Conservation (phyloP, 2,797 vertebrate species). For the Gobionotothen gibberifrons region DNA sequence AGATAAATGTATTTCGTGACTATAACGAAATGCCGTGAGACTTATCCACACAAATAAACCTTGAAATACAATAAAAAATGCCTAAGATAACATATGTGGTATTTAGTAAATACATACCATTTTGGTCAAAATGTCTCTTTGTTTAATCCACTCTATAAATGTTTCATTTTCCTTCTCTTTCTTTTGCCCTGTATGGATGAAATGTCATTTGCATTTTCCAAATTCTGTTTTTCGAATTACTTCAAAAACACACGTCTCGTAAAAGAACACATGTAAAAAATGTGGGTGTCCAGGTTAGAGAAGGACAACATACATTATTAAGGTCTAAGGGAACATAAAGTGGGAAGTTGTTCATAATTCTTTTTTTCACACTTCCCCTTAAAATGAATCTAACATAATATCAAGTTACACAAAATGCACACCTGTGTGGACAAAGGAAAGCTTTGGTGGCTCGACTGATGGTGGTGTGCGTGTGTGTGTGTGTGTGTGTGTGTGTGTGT, state of each 20-base stretch:
- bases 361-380: slow-evolving; percentile 14
- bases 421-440: slow-evolving; percentile 33
- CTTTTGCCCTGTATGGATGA: background rate
- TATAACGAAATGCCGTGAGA: no score
- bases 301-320: background rate
- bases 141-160: background rate
- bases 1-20: no score
- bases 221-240: background rate
- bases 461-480: background rate
- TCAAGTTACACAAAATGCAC: slow-evolving; percentile 42
- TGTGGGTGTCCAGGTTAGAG: background rate
- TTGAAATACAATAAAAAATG: background rate
- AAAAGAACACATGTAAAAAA: background rate
- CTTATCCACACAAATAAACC: background rate
- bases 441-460: background rate
- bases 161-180: background rate
- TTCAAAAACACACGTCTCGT: background rate
- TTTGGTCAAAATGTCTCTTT: background rate
- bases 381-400: background rate
- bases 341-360: slow-evolving; percentile 52
- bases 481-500: background rate
- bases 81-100: background rate
- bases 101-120: no score
- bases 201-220: background rate
- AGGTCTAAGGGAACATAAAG: slow-evolving; percentile 10